Base-by-base conservation (phyloP, 2,888 invertebrate genomes). In the Euclidia mi region DNA sequence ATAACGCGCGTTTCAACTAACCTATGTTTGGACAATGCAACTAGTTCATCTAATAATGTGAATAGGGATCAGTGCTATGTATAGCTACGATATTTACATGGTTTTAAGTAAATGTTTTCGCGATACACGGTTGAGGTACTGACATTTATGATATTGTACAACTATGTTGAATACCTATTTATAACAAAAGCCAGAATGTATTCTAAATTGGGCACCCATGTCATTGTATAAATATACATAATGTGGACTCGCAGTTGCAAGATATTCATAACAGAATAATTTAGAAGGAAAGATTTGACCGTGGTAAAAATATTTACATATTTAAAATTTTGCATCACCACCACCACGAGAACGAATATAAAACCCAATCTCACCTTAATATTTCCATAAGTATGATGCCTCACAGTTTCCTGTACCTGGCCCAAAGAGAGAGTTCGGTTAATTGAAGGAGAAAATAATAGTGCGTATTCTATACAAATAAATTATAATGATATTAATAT, bases 381-480 rank as follows among this genome's bases (percentile, higher is more conserved):
- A 90, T 95, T 96, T 94, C 96, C 96, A 91, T 95, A 96, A 91
- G 96, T 96, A 92, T 96, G 95, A 94, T 96, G 96, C 91, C 96
- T 95, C 93, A 96, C 94, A 89, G 94, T 96, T 95, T 95, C 96
- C 95, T 96, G 96, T 95, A 96, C 96, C 96, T 96, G 95, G 95
- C 93, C 95, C 95, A 95, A 92, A 93, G 90, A 92, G 88, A 90
- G 72, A 89, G 78, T 89, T 87, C 86, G 85, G 93, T 93, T 94
- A 94, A 92, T 92, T 81, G 86, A 88, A 90, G 85, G 85, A 79
- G 80, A 82, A 78, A 82, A 80, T 80, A 82, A 81, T 74, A 84
- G 84, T 85, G 85, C 82, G 74, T 49, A 45, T 74, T 66, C 43
- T 69, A 63, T 60, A 71, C 58, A 60, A 60, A 65, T 67, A 68